These are phyloP conservation scores for Brachyptera putata DNA, from an alignment of 2,888 invertebrate genomes.

Conservation along the genomic window DNA sequence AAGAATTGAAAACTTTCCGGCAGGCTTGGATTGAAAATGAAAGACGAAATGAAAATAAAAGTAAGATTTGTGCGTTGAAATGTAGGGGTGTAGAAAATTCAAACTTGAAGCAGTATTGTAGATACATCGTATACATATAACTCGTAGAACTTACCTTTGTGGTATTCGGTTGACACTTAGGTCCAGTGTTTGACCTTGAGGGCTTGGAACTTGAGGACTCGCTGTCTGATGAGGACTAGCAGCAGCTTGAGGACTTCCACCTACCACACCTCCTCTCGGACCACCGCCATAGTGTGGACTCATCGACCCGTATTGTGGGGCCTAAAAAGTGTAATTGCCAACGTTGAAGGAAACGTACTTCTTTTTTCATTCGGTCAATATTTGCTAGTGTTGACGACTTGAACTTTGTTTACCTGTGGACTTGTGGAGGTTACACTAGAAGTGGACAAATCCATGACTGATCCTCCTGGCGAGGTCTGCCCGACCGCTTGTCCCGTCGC, in stretches of 20 bases:
- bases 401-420: constrained; percentile 71
- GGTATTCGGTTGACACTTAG: constrained; percentile 82
- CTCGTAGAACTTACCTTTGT: constrained; percentile 63
- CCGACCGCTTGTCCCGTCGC: constrained; percentile 60
- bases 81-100: neutral
- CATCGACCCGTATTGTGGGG: constrained; percentile 63
- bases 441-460: constrained; percentile 81
- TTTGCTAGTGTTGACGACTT: too few species aligned
- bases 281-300: constrained; percentile 66
- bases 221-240: constrained; percentile 79
- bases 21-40: constrained; percentile 26
- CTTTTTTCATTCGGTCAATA: too few species aligned
- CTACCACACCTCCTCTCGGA: constrained; percentile 52
- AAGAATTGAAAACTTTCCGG: constrained; percentile 27
- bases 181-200: constrained; percentile 86
- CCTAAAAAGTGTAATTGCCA: too few species aligned
- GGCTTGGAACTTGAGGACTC: constrained; percentile 87
- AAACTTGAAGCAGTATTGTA: neutral
- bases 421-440: constrained; percentile 79
- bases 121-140: neutral
- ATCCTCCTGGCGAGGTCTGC: constrained; percentile 70
- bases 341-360: too few species aligned
- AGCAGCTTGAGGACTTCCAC: constrained; percentile 79
- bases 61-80: neutral
- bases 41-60: constrained; percentile 23